A percentile compares a stretch with the other conserved stretches of the same genome.
These are phyloP conservation scores for Syngnathus typhle DNA, from an alignment of 2,113 vertebrate genomes.

Conservation along the genomic window DNA sequence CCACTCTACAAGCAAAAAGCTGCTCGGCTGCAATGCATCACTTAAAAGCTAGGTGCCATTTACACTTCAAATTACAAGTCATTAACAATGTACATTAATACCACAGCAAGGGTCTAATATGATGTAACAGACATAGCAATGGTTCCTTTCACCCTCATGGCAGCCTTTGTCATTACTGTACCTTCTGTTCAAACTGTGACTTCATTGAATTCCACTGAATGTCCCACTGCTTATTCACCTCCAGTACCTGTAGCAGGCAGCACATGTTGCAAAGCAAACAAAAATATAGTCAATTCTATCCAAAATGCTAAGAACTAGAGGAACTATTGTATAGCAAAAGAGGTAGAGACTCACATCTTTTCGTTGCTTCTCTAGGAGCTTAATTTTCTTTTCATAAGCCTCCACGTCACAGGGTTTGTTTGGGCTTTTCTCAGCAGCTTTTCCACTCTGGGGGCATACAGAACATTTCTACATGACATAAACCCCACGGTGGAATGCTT, in stretches of 20 bases:
- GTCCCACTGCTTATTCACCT: conserved; percentile 99
- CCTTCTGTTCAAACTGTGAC: conserved; percentile 97
- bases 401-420: conserved; percentile 69
- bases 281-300: conserved; percentile 41
- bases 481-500: neutral
- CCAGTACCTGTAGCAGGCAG: conserved; percentile 78
- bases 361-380: conserved; percentile 93
- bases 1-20: conserved; percentile 37
- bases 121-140: neutral
- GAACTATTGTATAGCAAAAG: neutral
- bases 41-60: neutral
- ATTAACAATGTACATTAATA: neutral
- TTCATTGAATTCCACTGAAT: conserved; percentile 97
- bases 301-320: conserved; percentile 1
- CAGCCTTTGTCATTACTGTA: conserved; percentile 60
- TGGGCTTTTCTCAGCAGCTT: conserved; percentile 68
- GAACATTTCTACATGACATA: conserved; percentile 28
- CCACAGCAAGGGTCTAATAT: neutral
- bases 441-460: conserved; percentile 59
- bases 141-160: conserved; percentile 36
- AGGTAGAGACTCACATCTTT: conserved; percentile 78
- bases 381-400: conserved; percentile 87
- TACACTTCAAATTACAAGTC: neutral
- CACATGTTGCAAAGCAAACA: conserved; percentile 38
- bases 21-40: conserved; percentile 5